Percentiles rank a stretch among this genome's conserved stretches.
These are phyloP conservation scores for Prinia subflava DNA, from an alignment of 2,113 vertebrate species.

Conservation along the genomic window DNA sequence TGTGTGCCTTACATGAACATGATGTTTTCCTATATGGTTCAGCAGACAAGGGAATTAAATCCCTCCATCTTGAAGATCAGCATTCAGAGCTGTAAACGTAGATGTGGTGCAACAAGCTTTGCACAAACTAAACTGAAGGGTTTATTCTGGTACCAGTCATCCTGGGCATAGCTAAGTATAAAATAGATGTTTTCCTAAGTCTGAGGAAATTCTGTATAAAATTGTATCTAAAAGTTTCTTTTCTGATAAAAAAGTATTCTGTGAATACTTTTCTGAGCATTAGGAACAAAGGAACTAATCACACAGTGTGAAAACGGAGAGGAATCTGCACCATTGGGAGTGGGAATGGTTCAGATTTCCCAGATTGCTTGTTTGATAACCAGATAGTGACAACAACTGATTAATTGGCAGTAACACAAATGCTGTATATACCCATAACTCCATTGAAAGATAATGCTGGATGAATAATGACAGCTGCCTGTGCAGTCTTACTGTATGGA, in stretches of 20 bases:
- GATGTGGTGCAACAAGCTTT: not conserved
- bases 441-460: not conserved
- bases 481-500: not conserved
- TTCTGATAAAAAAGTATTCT: not conserved
- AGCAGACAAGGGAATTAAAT: not conserved
- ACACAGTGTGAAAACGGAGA: not conserved
- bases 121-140: not conserved
- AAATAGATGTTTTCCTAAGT: not conserved
- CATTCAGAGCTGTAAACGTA: not conserved
- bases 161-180: not conserved
- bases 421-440: not conserved
- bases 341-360: not conserved
- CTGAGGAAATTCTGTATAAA: not conserved
- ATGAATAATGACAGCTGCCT: conserved; percentile 22
- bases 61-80: not conserved
- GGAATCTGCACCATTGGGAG: not conserved
- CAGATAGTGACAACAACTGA: conserved; percentile 44
- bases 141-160: not conserved
- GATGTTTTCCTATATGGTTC: not conserved
- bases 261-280: not conserved
- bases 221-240: not conserved
- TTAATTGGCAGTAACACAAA: conserved; percentile 51
- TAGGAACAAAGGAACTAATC: not conserved
- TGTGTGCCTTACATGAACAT: not conserved
- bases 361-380: conserved; percentile 49